Evolutionary conservation across 2,113 vertebrate species (phyloP), one percentile per base, ranked within the genome.

Genomic region (Ophthalmolycus amberensis): DNA sequence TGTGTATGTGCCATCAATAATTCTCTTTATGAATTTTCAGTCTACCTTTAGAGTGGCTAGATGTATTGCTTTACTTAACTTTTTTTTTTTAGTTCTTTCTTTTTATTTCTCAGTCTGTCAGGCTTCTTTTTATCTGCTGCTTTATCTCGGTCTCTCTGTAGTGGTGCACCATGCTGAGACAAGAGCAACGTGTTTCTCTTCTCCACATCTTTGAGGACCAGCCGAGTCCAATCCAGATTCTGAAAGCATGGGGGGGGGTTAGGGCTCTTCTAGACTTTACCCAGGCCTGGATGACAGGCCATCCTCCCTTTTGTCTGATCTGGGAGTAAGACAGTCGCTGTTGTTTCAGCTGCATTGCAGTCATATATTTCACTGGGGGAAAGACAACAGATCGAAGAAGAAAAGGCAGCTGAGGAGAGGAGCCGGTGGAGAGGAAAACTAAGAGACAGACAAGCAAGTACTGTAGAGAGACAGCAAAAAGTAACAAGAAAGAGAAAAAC

Each of bases 271-370:
- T 72, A 88, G 78, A 9, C 46, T 60, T 40, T 58, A 77, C 15
- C 1, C 67, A 63, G 48, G 62, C 68, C 73, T 9, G 40, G 71
- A 77, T 90, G 86, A 92, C 81, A 74, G 77, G 74, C 73, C 75
- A 77, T 79, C 84, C 79, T 86, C 85, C 83, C 79, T 82, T 78
- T 58, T 56, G 69, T 86, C 81, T 79, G 71, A 84, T 77, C 63
- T 80, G 48, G 42, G 79, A 82, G 75, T 44, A 44, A 77, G 77
- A 80, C 71, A 37, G 44, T 37, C 60, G 67, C 82, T 79, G 84
- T 88, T 88, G 88, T 89, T 89, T 93, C 85, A 89, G 84, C 91
- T 93, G 92, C 93, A 93, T 85, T 93, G 92, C 92, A 93, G 92
- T 90, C 79, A 79, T 90, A 64, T 64, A 72, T 88, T 81, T 74